Evolutionary conservation across 2,113 vertebrate genomes (phyloP).

Genomic region (Hyaena hyaena): DNA sequence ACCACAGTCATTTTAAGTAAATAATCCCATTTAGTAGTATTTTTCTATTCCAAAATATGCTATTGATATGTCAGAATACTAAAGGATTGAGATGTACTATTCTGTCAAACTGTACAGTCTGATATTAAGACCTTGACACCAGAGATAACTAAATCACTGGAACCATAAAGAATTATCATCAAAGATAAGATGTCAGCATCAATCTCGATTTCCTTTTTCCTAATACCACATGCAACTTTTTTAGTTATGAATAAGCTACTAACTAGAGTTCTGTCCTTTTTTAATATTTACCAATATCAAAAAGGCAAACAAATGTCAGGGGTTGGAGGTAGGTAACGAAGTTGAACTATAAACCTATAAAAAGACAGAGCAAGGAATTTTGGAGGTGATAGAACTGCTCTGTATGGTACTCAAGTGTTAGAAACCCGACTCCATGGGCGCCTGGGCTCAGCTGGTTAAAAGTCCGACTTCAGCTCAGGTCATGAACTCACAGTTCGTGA

Average conservation of each 20-base stretch:
- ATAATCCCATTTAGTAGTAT: background rate
- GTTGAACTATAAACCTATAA: background rate
- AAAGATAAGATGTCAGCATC: background rate
- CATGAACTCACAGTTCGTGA: too few species aligned
- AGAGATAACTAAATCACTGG: background rate
- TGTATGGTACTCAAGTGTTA: background rate
- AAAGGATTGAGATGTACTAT: background rate
- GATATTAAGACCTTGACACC: background rate
- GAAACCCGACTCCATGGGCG: background rate
- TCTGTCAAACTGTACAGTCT: background rate
- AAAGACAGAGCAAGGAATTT: background rate
- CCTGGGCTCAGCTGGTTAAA: too few species aligned
- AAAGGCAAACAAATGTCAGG: constrained; percentile 27
- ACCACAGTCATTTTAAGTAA: constrained; percentile 43
- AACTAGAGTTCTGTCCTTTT: background rate
- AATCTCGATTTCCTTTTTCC: background rate
- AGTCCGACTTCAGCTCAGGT: too few species aligned
- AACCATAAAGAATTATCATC: constrained; percentile 22
- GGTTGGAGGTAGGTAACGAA: background rate
- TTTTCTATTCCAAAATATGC: constrained; percentile 29
- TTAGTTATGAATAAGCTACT: constrained; percentile 1
- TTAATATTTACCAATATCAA: constrained; percentile 16
- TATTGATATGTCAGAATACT: background rate
- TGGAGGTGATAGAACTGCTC: background rate
- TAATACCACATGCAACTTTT: background rate